These are phyloP conservation scores for Ganaspis sp. DNA, from an alignment of 1,140 invertebrate species.

Conservation along the genomic window DNA sequence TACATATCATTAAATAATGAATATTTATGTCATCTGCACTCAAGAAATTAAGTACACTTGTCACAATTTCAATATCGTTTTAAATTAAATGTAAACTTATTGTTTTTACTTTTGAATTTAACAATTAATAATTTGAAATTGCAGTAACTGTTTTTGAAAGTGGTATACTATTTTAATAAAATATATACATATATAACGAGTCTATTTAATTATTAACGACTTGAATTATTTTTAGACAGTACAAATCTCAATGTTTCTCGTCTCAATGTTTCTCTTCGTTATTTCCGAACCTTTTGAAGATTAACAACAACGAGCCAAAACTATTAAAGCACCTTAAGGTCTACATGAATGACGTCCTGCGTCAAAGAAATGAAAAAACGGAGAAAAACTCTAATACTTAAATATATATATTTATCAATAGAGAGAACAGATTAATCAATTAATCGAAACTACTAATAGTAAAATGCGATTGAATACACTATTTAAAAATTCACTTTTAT, in stretches of 20 bases:
- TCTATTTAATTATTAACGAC: neutral
- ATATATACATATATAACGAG: neutral
- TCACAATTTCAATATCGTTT: slow-evolving; percentile 49
- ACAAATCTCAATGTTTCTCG: neutral
- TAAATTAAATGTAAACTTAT: slow-evolving; percentile 38
- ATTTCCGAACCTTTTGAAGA: slow-evolving; percentile 32
- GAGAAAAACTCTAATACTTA: slow-evolving; percentile 63
- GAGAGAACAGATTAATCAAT: slow-evolving; percentile 57
- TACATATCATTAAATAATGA: neutral
- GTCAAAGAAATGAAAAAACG: slow-evolving; percentile 66
- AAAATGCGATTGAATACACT: slow-evolving; percentile 41
- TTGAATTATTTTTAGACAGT: neutral
- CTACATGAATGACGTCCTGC: slow-evolving; percentile 70
- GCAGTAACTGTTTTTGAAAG: slow-evolving; percentile 10
- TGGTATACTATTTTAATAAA: neutral
- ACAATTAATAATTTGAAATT: slow-evolving; percentile 34
- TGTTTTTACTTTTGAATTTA: slow-evolving; percentile 33
- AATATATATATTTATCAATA: slow-evolving; percentile 54
- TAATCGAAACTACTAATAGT: slow-evolving; percentile 8
- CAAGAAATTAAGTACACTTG: neutral
- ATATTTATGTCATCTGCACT: neutral
- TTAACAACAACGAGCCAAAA: slow-evolving; percentile 51
- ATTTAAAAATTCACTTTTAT: slow-evolving; percentile 40
- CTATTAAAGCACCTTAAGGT: slow-evolving; percentile 56
- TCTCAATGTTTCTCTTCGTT: neutral